These are phyloP conservation scores for Coreius guichenoti DNA, from an alignment of 2,797 vertebrate genomes.

Conservation along the genomic window DNA sequence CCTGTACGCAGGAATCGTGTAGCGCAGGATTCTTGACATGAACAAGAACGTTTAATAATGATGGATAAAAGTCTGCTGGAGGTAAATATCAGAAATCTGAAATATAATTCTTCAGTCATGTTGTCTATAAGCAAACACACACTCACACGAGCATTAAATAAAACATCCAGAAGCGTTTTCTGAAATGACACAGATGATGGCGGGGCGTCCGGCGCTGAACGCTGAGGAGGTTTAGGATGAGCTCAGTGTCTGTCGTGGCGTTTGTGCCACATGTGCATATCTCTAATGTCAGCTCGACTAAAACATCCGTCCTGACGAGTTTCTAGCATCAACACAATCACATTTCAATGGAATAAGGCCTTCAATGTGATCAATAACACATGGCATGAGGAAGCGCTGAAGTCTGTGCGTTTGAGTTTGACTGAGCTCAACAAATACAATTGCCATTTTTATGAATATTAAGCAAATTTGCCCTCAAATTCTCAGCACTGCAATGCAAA, in stretches of 20 bases:
- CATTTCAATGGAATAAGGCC: conserved; percentile 14
- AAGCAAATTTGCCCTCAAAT: neutral
- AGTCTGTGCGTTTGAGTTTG: neutral
- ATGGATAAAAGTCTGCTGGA: neutral
- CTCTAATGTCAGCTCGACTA: neutral
- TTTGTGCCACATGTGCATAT: neutral
- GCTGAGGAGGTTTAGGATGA: neutral
- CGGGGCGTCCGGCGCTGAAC: too few species aligned
- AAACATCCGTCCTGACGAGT: neutral
- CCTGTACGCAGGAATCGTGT: neutral
- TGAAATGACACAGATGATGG: neutral
- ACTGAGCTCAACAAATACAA: too few species aligned
- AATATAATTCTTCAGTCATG: neutral
- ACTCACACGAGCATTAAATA: neutral
- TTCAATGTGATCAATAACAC: neutral
- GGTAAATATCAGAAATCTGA: neutral
- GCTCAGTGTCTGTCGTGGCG: neutral
- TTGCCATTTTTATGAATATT: neutral
- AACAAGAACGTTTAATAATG: neutral
- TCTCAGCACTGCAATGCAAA: conserved; percentile 5
- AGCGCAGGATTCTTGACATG: neutral
- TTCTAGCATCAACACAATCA: neutral
- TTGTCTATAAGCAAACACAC: neutral
- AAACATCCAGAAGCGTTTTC: neutral
- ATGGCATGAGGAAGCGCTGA: conserved; percentile 9